Evolutionary conservation across 2,113 vertebrate species (phyloP), one percentile per base, ranked within the genome.

Genomic region (Calyptommatus sinebrachiatus): DNA sequence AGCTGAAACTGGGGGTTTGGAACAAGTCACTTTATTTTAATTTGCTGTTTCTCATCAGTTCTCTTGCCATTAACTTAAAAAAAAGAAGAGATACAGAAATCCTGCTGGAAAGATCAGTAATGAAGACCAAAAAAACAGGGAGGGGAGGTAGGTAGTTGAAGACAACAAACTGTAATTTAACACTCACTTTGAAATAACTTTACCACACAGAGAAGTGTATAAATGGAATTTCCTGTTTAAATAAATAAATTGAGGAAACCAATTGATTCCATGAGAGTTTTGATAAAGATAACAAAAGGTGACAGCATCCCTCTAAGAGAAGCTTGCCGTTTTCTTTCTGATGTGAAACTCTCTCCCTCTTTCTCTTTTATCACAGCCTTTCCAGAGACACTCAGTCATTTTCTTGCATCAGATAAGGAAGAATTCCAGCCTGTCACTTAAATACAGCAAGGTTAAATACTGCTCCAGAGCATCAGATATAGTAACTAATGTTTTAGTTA

Each of bases 391-490:
- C 4, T 63, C 69, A 73, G 16, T 85, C 77, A 53, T 5, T 62
- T 73, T 63, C n/a, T 69, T 79, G 73, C 20, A 77, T n/a, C 29
- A 82, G 35, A 35, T 81, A 72, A 78, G 26, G 78, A 31, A 77
- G 8, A 71, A 81, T 71, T 60, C 8, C 10, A 53, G 50, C 82
- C 82, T 57, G 82, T 90, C 80, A 76, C 48, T 86, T 77, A 68
- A 78, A 86, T 69, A 85, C 73, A 70, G n/a, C 67, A 82, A 65
- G 50, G 53, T 50, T 57, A 50, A 67, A 45, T 86, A 81, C 63
- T 53, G 85, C 74, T 83, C 7, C 35, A 73, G 31, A 86, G 48
- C 60, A 81, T 26, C 57, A 73, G 48, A 86, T 66, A 82, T 70
- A 80, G 69, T 20, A 83, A 60, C 12, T 45, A 22, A 79, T 86